Percentiles rank a stretch among this genome's conserved stretches.
Conservation (phyloP, 1,140 invertebrate genomes). For the Apolygus lucorum region DNA sequence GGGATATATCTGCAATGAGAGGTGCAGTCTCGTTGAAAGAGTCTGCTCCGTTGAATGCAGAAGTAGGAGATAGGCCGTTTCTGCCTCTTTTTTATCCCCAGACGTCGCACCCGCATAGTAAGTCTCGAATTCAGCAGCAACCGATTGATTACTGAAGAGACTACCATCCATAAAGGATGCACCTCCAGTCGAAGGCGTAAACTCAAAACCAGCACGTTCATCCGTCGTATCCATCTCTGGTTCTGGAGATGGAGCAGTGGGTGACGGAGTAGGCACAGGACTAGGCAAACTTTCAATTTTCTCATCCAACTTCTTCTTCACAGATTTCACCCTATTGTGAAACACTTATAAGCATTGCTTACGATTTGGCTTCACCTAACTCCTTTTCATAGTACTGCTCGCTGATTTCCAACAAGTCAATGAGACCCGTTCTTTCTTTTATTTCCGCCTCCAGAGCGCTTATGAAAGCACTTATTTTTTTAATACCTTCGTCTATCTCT, state of each 20-base stretch:
- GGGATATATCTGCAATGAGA: no score
- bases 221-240: constrained; percentile 55
- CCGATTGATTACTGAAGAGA: neutral
- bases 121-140: neutral
- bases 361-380: constrained; percentile 86
- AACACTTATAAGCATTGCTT: constrained; percentile 85
- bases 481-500: constrained; percentile 72
- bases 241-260: constrained; percentile 75
- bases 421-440: constrained; percentile 62
- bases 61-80: no score
- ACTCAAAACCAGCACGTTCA: neutral
- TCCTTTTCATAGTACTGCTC: constrained; percentile 83
- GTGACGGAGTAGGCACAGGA: constrained; percentile 56
- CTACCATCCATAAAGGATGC: constrained; percentile 15
- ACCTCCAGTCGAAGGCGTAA: neutral
- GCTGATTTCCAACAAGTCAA: constrained; percentile 66
- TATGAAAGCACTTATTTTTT: constrained; percentile 70
- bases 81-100: neutral
- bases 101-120: neutral
- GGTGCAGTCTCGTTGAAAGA: no score
- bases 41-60: neutral
- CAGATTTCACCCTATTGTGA: constrained; percentile 72
- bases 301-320: constrained; percentile 78
- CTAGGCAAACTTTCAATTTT: constrained; percentile 53
- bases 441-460: constrained; percentile 70